Conservation (phyloP, 2,797 vertebrate species). For the Muscicapa striata region DNA sequence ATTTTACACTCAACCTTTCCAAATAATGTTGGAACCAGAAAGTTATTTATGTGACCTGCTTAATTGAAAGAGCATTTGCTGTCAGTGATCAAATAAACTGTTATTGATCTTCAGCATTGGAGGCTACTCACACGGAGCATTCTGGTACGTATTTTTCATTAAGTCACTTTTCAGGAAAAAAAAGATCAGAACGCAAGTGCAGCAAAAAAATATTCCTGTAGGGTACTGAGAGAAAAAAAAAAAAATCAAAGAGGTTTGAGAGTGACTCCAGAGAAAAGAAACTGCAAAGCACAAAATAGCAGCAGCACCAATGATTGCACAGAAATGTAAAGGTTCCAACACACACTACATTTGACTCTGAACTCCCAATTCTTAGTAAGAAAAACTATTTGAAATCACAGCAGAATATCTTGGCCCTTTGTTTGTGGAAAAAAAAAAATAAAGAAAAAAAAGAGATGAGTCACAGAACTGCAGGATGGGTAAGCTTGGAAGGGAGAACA, state of each 20-base stretch:
- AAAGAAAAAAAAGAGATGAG: not conserved
- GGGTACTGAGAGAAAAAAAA: not conserved
- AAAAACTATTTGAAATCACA: not conserved
- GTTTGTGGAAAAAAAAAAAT: not conserved
- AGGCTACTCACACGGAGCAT: slow-evolving; percentile 31
- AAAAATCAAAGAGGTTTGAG: not conserved
- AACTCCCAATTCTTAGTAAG: not conserved
- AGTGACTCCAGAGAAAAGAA: slow-evolving; percentile 12
- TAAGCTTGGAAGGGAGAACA: not conserved
- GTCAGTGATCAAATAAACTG: slow-evolving; percentile 73
- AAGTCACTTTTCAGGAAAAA: slow-evolving; percentile 28
- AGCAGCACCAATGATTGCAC: not conserved
- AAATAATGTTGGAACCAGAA: slow-evolving; percentile 58
- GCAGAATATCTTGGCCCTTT: not conserved
- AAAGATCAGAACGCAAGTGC: slow-evolving; percentile 17
- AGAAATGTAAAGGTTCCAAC: not conserved
- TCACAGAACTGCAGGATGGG: not conserved
- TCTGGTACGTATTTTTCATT: slow-evolving; percentile 62
- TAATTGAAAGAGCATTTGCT: slow-evolving; percentile 73
- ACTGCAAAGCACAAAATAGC: not conserved
- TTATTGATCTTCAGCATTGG: slow-evolving; percentile 67
- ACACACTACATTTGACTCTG: not conserved
- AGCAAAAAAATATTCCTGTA: slow-evolving; percentile 32
- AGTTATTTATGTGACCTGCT: slow-evolving; percentile 71
- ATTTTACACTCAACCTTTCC: slow-evolving; percentile 59